Conservation (phyloP, 64 coral and sea anemone genomes). For the Pachyseris speciosa region DNA sequence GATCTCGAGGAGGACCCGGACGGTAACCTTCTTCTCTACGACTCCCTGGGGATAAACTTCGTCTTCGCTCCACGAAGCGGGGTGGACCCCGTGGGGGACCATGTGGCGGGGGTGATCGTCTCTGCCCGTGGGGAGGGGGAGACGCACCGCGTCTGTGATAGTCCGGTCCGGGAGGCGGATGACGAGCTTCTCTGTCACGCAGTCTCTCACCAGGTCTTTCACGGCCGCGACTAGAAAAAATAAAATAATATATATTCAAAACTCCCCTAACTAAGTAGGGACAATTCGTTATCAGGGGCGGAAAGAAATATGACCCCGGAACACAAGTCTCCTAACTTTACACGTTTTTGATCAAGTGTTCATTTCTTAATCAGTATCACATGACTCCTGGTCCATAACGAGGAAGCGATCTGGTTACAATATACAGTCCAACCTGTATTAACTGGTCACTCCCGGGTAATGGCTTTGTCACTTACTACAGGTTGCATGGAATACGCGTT, state of each 20-base stretch:
- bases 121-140: slow-evolving; percentile 19
- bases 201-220: slow-evolving; percentile 66
- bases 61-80: slow-evolving; percentile 58
- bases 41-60: slow-evolving; percentile 34
- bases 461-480: too few species aligned
- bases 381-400: too few species aligned
- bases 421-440: too few species aligned
- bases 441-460: too few species aligned
- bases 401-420: too few species aligned
- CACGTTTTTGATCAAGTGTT: too few species aligned
- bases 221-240: slow-evolving; percentile 35
- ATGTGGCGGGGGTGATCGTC: slow-evolving; percentile 39
- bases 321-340: too few species aligned
- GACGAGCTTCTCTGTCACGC: slow-evolving; percentile 29
- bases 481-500: too few species aligned
- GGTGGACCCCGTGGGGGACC: slow-evolving; percentile 52
- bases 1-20: slow-evolving; percentile 34
- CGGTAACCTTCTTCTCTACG: slow-evolving; percentile 59
- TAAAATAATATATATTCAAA: background rate
- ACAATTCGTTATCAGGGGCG: too few species aligned
- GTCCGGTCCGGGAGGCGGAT: slow-evolving; percentile 26
- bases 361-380: too few species aligned
- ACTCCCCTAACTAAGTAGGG: too few species aligned
- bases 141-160: slow-evolving; percentile 50
- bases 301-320: background rate